Base-by-base conservation (phyloP, 1,140 invertebrate genomes). In the Chlorops oryzae region DNA sequence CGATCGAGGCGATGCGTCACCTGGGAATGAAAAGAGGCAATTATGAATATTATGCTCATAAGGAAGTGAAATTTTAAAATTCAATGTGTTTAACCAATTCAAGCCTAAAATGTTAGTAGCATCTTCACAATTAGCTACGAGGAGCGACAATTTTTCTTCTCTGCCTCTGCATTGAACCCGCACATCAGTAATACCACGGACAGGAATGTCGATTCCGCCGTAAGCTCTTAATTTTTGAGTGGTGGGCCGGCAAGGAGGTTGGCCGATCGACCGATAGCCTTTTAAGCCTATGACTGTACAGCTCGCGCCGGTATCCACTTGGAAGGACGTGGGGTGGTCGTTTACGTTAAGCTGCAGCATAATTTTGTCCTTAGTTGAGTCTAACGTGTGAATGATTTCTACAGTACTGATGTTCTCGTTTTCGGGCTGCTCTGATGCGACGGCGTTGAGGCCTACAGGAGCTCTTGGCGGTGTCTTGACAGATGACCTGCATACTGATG, bases 291-390 rank as follows among this genome's bases (percentile, higher is more conserved):
- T n/a, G n/a, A n/a, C n/a, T n/a, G n/a, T n/a, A n/a, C n/a, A n/a
- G n/a, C n/a, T n/a, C n/a, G n/a, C n/a, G n/a, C 39, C 39, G n/a
- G 39, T 17, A n/a, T 41, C 39, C 5, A 41, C 20, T 41, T 41
- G 39, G n/a, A 41, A 41, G 5, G 20, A 7, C 20, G 23, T 41
- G n/a, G n/a, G 20, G 20, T 41, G 15, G 10, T 41, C 23, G 20
- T 41, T 20, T 7, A 41, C n/a, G 23, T 41, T 20, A 9, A 41
- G 10, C 20, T 41, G 18, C 13, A 41, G 6, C 39, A 41, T 41
- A 21, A 17, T 41, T 41, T 41, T 41, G n/a, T 22, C n/a, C 5
- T 20, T 41, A 7, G 5, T 20, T n/a, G n/a, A n/a, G n/a, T n/a
- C n/a, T n/a, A n/a, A n/a, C n/a, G n/a, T 7, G n/a, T 41, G 39